Percentiles rank a stretch among this genome's conserved stretches.
Conservation (phyloP, 2,113 vertebrate genomes). For the Larimichthys crocea region DNA sequence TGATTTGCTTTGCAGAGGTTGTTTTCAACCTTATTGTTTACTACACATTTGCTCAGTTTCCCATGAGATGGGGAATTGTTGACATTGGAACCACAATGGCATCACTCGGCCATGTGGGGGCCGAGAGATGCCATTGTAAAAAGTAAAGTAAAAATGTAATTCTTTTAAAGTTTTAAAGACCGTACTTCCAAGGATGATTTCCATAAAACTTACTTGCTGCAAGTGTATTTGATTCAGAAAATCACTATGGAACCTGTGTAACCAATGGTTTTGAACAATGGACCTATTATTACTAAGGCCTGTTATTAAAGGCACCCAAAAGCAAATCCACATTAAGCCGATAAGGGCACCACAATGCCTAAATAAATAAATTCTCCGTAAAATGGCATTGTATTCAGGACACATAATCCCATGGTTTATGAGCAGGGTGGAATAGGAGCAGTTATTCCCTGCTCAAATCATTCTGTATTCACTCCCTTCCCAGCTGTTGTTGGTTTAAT, state of each 20-base stretch:
- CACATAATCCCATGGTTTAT: conserved; percentile 13
- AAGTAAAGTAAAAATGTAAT: not conserved
- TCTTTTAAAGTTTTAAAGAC: not conserved
- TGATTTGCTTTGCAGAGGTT: conserved; percentile 10
- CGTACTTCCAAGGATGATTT: no score
- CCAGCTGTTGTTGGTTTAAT: conserved; percentile 36
- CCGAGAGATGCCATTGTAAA: no score
- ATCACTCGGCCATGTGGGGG: not conserved
- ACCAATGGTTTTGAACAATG: not conserved
- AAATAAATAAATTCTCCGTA: conserved; percentile 20
- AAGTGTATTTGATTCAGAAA: not conserved
- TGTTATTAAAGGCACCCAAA: not conserved
- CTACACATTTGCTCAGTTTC: conserved; percentile 1
- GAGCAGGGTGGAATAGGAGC: conserved; percentile 2
- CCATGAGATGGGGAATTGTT: not conserved
- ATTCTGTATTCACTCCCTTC: conserved; percentile 7
- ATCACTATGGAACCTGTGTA: not conserved
- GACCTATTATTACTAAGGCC: not conserved
- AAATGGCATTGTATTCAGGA: conserved; percentile 25
- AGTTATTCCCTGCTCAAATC: conserved; percentile 3
- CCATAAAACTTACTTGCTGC: not conserved
- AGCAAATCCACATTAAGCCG: conserved; percentile 7
- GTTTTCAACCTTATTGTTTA: conserved; percentile 9
- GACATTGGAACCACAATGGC: not conserved
- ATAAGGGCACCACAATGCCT: not conserved